These are phyloP conservation scores for Periphyllus acericola DNA, from an alignment of 2,888 invertebrate genomes.

Conservation along the genomic window DNA sequence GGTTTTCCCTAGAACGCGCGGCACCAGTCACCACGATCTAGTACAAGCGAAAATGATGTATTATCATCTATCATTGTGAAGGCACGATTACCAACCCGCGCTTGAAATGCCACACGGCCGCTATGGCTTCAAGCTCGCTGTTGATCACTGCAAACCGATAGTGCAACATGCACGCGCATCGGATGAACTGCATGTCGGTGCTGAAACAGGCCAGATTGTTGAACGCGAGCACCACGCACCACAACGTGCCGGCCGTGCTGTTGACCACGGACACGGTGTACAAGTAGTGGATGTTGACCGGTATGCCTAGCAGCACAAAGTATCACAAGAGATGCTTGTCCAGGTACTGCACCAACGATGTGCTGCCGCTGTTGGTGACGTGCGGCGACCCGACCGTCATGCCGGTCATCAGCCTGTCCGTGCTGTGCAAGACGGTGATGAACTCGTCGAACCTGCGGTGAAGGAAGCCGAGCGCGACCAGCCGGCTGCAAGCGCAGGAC, in stretches of 20 bases:
- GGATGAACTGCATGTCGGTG: constrained; percentile 63
- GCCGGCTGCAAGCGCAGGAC: constrained; percentile 61
- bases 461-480: constrained; percentile 54
- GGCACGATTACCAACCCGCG: constrained; percentile 48
- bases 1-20: too few relatives aligned
- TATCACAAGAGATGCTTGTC: constrained; percentile 52
- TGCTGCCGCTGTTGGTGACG: neutral
- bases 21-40: too few relatives aligned
- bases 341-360: neutral
- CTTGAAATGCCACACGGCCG: constrained; percentile 37
- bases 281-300: constrained; percentile 62
- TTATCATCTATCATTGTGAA: too few relatives aligned
- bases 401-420: constrained; percentile 50
- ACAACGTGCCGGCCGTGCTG: constrained; percentile 57
- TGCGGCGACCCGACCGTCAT: too few relatives aligned
- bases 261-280: constrained; percentile 41
- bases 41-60: too few relatives aligned
- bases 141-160: constrained; percentile 62
- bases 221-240: constrained; percentile 62
- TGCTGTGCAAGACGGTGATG: constrained; percentile 57
- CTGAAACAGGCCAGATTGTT: constrained; percentile 62
- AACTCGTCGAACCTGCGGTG: constrained; percentile 49
- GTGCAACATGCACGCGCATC: constrained; percentile 61
- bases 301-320: constrained; percentile 59
- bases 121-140: constrained; percentile 38